These are phyloP conservation scores for Cyphomyrus discorhynchus DNA, from an alignment of 2,113 vertebrate species.

Conservation along the genomic window DNA sequence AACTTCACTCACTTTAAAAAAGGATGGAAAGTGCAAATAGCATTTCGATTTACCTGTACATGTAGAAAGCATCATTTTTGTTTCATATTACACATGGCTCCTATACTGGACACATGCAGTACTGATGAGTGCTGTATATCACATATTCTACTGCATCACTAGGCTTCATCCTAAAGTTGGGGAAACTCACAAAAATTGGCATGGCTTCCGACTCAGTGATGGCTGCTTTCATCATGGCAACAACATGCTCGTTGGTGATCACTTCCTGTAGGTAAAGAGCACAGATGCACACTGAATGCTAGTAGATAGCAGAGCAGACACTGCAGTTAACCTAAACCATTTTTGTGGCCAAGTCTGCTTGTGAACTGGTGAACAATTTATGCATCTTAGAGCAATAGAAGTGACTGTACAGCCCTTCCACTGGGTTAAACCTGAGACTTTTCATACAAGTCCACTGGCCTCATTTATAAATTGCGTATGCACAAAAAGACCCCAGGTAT, in stretches of 20 bases:
- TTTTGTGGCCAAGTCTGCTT: neutral
- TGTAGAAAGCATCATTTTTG: neutral
- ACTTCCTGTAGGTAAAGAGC: constrained; percentile 70
- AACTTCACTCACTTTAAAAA: neutral
- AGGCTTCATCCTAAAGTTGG: neutral
- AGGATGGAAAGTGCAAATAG: too few relatives aligned
- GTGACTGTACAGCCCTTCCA: neutral
- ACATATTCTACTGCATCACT: neutral
- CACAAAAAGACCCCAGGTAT: neutral
- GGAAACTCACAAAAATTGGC: constrained; percentile 84
- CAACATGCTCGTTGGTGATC: constrained; percentile 94
- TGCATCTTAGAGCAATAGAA: neutral
- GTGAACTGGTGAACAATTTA: neutral
- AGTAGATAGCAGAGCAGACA: neutral
- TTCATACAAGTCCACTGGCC: neutral
- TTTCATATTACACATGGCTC: neutral
- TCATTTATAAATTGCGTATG: neutral
- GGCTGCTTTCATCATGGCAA: constrained; percentile 98
- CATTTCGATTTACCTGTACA: too few relatives aligned
- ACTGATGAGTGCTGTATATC: neutral
- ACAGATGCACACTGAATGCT: neutral
- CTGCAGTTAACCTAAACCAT: neutral
- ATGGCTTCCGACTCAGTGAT: constrained; percentile 84
- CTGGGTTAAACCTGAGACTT: neutral
- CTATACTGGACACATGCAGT: neutral